A percentile compares a stretch with the other conserved stretches of the same genome.
Conservation (phyloP, 1,140 invertebrate genomes). For the Patella vulgata region DNA sequence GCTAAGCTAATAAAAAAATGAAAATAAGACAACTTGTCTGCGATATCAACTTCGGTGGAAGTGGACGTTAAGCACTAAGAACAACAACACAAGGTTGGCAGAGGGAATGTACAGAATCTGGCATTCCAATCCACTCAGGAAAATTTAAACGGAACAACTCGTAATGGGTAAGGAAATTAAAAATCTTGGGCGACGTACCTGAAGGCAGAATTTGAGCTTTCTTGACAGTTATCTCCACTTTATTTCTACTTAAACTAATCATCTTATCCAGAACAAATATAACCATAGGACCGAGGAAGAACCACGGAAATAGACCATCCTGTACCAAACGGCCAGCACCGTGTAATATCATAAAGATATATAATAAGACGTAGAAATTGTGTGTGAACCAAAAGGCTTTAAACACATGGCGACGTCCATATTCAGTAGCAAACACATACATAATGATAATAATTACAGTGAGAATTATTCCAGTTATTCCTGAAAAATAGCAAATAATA, state of each 20-base stretch:
- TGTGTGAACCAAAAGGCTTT: conserved; percentile 92
- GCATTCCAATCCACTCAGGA: no score
- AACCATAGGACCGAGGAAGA: conserved; percentile 91
- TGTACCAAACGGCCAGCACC: conserved; percentile 85
- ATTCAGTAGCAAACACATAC: conserved; percentile 95
- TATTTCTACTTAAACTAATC: conserved; percentile 74
- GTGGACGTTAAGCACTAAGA: no score
- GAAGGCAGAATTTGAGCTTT: conserved; percentile 97
- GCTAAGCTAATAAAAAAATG: no score
- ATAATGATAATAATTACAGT: conserved; percentile 95
- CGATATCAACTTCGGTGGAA: no score
- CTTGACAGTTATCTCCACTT: conserved; percentile 88
- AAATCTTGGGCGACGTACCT: no score
- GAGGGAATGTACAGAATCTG: no score
- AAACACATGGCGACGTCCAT: conserved; percentile 82
- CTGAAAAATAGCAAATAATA: conserved; percentile 66
- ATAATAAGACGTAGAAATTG: conserved; percentile 88
- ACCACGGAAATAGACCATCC: conserved; percentile 88
- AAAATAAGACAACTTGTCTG: no score
- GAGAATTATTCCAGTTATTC: conserved; percentile 89
- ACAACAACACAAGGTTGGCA: no score
- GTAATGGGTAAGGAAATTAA: no score
- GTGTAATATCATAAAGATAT: conserved; percentile 89
- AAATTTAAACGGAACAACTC: no score
- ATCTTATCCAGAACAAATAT: conserved; percentile 91